A percentile compares a stretch with the other conserved stretches of the same genome.
These are phyloP conservation scores for Papilio xuthus DNA, from an alignment of 1,140 invertebrate species.

Conservation along the genomic window DNA sequence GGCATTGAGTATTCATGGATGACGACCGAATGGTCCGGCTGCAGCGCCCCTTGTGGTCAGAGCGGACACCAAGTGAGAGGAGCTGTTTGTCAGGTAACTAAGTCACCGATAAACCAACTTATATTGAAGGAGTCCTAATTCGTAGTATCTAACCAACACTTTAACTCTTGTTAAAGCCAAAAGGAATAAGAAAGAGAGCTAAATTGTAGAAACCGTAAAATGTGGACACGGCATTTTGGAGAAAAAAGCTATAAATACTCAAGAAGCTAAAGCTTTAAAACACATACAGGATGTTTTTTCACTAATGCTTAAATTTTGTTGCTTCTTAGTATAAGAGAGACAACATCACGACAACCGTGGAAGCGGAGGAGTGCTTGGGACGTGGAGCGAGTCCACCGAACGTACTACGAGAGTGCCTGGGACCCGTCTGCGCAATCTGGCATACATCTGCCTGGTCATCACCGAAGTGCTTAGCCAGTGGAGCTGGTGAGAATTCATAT, in stretches of 20 bases:
- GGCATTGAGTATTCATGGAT: conserved; percentile 89
- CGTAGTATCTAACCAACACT: no score
- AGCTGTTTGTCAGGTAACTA: conserved; percentile 86
- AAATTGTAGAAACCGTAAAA: no score
- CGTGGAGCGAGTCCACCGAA: conserved; percentile 53
- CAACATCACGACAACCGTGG: conserved; percentile 64
- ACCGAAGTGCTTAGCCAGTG: conserved; percentile 58
- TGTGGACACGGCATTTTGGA: no score
- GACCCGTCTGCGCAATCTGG: conserved; percentile 57
- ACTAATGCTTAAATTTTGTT: neutral
- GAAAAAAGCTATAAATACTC: neutral
- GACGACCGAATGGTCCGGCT: conserved; percentile 91
- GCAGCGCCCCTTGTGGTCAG: conserved; percentile 93
- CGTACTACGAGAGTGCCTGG: conserved; percentile 60
- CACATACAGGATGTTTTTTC: neutral
- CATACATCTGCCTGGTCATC: conserved; percentile 52
- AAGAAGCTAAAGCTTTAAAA: no score
- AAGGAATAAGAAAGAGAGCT: no score
- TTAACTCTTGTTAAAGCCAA: no score
- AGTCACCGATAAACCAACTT: neutral
- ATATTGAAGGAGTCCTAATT: no score
- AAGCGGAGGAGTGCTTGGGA: conserved; percentile 63
- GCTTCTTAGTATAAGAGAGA: conserved; percentile 57
- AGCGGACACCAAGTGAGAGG: conserved; percentile 87
- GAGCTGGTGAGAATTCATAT: conserved; percentile 50